Conservation (phyloP, 2,797 vertebrate genomes). For the Miichthys miiuy region DNA sequence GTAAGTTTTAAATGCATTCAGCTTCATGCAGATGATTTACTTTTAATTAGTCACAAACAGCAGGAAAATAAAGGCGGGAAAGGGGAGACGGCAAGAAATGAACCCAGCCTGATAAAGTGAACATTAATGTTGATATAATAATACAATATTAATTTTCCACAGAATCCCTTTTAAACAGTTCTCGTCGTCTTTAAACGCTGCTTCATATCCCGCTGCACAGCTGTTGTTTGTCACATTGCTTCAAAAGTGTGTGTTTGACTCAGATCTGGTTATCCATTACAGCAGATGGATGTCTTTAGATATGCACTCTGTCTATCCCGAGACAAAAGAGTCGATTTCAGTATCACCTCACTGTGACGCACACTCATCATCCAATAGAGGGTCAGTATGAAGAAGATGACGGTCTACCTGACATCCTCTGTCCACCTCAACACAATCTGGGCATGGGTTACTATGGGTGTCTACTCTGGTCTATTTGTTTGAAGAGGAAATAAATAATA, state of each 20-base stretch:
- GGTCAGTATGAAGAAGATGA: slow-evolving; percentile 3
- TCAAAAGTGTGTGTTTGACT: slow-evolving; percentile 34
- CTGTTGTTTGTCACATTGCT: slow-evolving; percentile 36
- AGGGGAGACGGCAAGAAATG: slow-evolving; percentile 39
- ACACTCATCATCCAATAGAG: background rate
- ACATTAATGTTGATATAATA: slow-evolving; percentile 45
- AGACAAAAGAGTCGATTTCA: slow-evolving; percentile 32
- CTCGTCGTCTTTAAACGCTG: slow-evolving; percentile 19
- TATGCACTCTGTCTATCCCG: background rate
- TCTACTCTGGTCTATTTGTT: background rate
- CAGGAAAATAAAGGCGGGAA: background rate
- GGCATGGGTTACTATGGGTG: background rate
- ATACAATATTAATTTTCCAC: too few species aligned
- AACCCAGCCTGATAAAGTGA: slow-evolving; percentile 44
- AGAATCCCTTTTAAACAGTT: slow-evolving; percentile 31
- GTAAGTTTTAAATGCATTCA: slow-evolving; percentile 10
- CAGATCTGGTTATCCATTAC: slow-evolving; percentile 1
- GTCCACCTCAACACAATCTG: background rate
- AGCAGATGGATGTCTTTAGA: slow-evolving; percentile 16
- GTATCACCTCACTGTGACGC: background rate
- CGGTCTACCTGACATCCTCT: background rate
- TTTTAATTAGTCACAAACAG: slow-evolving; percentile 49
- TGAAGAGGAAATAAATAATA: too few species aligned
- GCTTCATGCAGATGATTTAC: slow-evolving; percentile 19
- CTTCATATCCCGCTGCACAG: slow-evolving; percentile 56